Evolutionary conservation across 2,888 invertebrate genomes (phyloP).

Genomic region (Dusona sp.): DNA sequence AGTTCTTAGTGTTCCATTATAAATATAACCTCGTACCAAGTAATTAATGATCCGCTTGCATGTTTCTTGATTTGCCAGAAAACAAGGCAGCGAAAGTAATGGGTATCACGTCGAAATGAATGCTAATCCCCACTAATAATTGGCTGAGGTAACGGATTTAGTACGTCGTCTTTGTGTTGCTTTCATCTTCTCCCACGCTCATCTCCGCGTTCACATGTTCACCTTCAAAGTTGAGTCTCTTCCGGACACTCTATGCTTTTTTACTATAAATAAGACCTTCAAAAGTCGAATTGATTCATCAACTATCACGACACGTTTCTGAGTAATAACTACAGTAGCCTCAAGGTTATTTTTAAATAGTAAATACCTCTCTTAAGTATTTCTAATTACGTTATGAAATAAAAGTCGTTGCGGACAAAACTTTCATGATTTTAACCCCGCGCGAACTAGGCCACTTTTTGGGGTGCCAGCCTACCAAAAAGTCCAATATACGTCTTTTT

Average conservation of each 20-base stretch:
- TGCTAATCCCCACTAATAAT: not conserved
- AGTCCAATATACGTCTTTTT: slow-evolving; percentile 37
- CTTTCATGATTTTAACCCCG: not conserved
- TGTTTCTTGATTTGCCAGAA: not conserved
- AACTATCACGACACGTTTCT: not conserved
- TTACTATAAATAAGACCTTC: not conserved
- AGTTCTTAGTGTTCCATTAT: not conserved
- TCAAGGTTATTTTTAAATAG: not conserved
- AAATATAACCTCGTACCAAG: not conserved
- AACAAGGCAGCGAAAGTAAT: not conserved
- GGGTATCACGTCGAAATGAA: not conserved
- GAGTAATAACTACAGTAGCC: not conserved
- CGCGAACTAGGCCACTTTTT: not conserved
- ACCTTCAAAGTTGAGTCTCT: slow-evolving; percentile 9
- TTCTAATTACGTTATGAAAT: not conserved
- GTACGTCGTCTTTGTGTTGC: not conserved
- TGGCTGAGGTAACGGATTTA: not conserved
- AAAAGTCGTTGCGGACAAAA: not conserved
- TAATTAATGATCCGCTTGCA: slow-evolving; percentile 4
- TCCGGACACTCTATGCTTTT: not conserved
- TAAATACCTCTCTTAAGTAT: not conserved
- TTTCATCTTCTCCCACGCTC: not conserved
- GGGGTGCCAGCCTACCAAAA: not conserved
- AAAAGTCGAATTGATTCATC: slow-evolving; percentile 3
- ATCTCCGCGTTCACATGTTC: not conserved